Conservation (phyloP, 64 coral and sea anemone species). For the Montipora capricornis region DNA sequence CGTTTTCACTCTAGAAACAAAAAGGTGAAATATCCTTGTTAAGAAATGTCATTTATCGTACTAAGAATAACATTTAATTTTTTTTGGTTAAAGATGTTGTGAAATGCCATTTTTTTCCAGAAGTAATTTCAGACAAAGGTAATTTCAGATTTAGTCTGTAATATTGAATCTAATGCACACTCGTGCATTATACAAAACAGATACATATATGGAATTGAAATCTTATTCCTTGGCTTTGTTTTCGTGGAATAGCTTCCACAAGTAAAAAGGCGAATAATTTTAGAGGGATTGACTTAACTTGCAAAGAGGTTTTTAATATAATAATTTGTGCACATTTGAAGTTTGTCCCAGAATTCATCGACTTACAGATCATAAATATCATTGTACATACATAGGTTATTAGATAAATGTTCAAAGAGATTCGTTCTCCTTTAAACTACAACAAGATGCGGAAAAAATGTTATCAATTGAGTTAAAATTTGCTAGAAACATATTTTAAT, state of each 20-base stretch:
- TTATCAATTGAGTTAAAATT: conserved; percentile 27
- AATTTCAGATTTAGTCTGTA: background rate
- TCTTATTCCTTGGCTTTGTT: conserved; percentile 15
- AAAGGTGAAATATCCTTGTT: background rate
- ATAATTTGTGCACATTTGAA: conserved; percentile 41
- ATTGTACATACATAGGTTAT: conserved; percentile 48
- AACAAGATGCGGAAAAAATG: background rate
- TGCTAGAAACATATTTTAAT: conserved; percentile 49
- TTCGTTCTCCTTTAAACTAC: background rate
- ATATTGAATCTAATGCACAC: conserved; percentile 44
- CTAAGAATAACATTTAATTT: conserved; percentile 9
- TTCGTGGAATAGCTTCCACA: background rate
- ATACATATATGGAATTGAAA: conserved; percentile 29
- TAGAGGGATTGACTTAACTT: conserved; percentile 33
- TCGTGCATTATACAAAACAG: conserved; percentile 14
- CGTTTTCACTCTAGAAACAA: background rate
- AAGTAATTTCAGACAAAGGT: conserved; percentile 6
- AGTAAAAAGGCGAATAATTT: conserved; percentile 4
- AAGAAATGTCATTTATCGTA: conserved; percentile 14
- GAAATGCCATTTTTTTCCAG: conserved; percentile 21
- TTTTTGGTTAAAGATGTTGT: background rate
- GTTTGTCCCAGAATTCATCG: conserved; percentile 20
- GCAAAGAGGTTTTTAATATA: conserved; percentile 66
- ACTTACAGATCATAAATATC: conserved; percentile 17
- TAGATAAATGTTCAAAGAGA: conserved; percentile 9